phyloP scores from a whole-genome alignment of 2,888 invertebrate species.

The Theodoxus fluviatilis region DNA sequence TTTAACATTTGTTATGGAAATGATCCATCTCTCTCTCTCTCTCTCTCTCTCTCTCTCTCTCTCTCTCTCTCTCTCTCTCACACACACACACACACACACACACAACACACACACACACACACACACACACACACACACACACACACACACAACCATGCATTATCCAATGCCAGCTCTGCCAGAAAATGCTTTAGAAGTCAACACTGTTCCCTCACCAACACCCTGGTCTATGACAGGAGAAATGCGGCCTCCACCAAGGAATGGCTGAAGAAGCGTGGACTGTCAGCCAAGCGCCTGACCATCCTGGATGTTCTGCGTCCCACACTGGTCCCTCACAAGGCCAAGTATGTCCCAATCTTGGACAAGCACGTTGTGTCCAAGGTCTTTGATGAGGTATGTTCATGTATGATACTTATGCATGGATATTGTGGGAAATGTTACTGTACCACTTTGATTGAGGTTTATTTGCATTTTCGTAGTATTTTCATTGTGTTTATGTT shows the following conservation, averaged over 20 bases:
- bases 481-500: too few species aligned
- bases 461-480: too few species aligned
- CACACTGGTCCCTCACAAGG: constrained; percentile 58
- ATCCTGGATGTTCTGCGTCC: constrained; percentile 62
- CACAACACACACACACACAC: constrained; percentile 17
- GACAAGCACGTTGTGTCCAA: constrained; percentile 61
- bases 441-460: too few species aligned
- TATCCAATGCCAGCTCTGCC: background rate
- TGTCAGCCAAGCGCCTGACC: constrained; percentile 57
- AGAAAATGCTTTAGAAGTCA: too few species aligned
- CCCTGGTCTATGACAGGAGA: constrained; percentile 27
- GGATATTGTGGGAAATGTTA: too few species aligned
- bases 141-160: constrained; percentile 13
- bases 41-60: too few species aligned
- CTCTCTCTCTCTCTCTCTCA: background rate
- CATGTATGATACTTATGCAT: background rate
- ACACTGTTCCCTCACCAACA: too few species aligned
- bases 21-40: too few species aligned
- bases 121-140: constrained; percentile 14
- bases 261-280: constrained; percentile 62
- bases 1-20: too few species aligned
- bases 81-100: constrained; percentile 12
- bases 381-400: constrained; percentile 63
- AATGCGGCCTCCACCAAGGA: constrained; percentile 48
- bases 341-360: constrained; percentile 61